Evolutionary conservation across 2,797 vertebrate genomes (phyloP), one percentile per base, ranked within the genome.

Genomic region (Aotus griseimembra): DNA sequence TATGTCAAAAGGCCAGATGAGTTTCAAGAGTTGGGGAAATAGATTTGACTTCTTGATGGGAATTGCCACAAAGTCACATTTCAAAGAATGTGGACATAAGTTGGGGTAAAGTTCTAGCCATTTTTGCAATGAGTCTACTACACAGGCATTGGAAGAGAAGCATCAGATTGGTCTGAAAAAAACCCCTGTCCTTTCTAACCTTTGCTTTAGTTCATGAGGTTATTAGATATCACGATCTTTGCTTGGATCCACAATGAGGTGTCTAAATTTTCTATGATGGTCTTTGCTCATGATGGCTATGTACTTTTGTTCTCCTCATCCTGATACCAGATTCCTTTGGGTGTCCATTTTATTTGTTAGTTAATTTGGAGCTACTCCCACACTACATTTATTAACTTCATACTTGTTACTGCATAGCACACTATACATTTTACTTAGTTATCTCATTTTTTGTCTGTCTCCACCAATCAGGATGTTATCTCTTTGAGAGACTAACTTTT

Each of bases 381-480:
- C 4, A 61, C 33, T 76, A 52, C 44, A 22, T 36, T 70, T 81
- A 93, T 86, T 90, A 88, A 67, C 9, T 28, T 90, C 83, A 72
- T 5, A 46, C 12, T 73, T 58, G 87, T 67, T 52, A n/a, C 41
- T 41, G 57, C 52, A 36, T 76, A 72, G 22, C 4, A 10, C 24
- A 58, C 13, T 86, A 77, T 92, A 82, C 12, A 92, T 88, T 95
- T 96, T 84, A 39, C 55, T 39, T 30, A 73, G 58, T 88, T 89
- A 80, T n/a, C 9, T 92, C 44, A 50, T 46, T 50, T 76, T 95
- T 46, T 64, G 9, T 91, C 64, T 77, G 24, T 57, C 15, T 97
- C 75, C 82, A 36, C 39, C n/a, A 94, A 20, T 91, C 88, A 64
- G 24, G 80, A 77, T 24, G 3, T 26, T 44, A 22, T 33, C 19